These are phyloP conservation scores for Sitta carolinensis DNA, from an alignment of 2,797 vertebrate genomes.

Conservation along the genomic window DNA sequence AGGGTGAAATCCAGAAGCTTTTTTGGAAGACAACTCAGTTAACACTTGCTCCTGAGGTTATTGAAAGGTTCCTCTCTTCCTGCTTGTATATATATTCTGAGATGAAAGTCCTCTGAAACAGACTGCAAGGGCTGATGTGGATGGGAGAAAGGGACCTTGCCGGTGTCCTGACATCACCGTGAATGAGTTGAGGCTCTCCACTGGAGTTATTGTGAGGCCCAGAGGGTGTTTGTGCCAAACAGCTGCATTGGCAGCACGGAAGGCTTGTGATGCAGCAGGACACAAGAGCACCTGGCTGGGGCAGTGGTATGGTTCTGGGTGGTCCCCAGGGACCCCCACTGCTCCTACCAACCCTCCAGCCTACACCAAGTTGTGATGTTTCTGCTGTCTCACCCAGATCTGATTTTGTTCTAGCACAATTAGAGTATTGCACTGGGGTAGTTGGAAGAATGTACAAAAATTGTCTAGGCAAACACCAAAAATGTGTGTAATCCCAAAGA, in stretches of 20 bases:
- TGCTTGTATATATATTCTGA: not conserved
- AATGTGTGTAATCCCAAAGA: not conserved
- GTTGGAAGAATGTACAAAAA: not conserved
- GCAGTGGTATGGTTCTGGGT: fast-evolving
- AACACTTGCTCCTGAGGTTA: not conserved
- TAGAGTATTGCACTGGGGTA: not conserved
- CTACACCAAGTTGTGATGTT: fast-evolving
- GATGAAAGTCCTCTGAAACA: not conserved
- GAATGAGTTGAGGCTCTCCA: not conserved
- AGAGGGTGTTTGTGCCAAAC: not conserved
- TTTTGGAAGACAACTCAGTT: not conserved
- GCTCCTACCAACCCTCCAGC: not conserved
- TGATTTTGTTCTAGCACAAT: fast-evolving
- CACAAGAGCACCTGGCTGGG: not conserved
- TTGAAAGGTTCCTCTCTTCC: not conserved
- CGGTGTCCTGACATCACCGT: fast-evolving
- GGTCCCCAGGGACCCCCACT: no score
- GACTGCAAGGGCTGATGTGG: not conserved
- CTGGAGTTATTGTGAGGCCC: fast-evolving
- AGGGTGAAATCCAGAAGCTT: not conserved
- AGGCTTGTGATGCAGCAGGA: not conserved
- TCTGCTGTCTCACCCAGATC: not conserved
- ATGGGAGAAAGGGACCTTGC: not conserved
- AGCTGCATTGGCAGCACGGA: not conserved
- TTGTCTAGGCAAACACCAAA: not conserved